phyloP scores from a whole-genome alignment of 2,113 vertebrate species.

The Brachypodius melanocephalos region DNA sequence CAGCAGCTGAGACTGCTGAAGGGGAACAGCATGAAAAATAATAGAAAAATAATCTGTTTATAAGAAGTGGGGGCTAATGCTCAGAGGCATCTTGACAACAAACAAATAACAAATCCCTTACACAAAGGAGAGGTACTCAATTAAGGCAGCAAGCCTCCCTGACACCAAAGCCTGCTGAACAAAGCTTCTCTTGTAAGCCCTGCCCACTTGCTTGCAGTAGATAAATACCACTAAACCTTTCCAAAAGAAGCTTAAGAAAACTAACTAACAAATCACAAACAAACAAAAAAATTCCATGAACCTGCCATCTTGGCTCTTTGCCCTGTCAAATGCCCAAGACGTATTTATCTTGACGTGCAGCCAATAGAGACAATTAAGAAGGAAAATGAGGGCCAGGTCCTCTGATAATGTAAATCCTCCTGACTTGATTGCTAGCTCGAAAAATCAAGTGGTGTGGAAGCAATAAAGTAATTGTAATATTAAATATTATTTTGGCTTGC shows the following conservation, averaged over 20 bases:
- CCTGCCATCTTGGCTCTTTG: neutral
- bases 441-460: neutral
- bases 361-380: neutral
- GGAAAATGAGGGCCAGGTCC: neutral
- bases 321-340: neutral
- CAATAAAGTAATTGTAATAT: neutral
- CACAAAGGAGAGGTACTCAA: constrained; percentile 38
- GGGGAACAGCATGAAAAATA: neutral
- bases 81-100: constrained; percentile 9
- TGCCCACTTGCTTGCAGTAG: constrained; percentile 31
- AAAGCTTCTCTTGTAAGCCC: constrained; percentile 28
- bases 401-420: neutral
- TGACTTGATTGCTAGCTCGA: neutral
- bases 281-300: neutral
- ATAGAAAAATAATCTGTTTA: constrained; percentile 51
- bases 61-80: constrained; percentile 16
- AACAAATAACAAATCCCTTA: constrained; percentile 44
- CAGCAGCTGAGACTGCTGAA: neutral
- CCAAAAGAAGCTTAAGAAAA: constrained; percentile 11
- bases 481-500: neutral
- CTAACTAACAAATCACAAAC: neutral
- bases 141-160: neutral
- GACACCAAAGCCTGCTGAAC: constrained; percentile 17
- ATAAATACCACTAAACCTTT: constrained; percentile 41
- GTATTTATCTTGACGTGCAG: neutral